phyloP scores from a whole-genome alignment of 2,113 vertebrate species.

The Damaliscus lunatus region DNA sequence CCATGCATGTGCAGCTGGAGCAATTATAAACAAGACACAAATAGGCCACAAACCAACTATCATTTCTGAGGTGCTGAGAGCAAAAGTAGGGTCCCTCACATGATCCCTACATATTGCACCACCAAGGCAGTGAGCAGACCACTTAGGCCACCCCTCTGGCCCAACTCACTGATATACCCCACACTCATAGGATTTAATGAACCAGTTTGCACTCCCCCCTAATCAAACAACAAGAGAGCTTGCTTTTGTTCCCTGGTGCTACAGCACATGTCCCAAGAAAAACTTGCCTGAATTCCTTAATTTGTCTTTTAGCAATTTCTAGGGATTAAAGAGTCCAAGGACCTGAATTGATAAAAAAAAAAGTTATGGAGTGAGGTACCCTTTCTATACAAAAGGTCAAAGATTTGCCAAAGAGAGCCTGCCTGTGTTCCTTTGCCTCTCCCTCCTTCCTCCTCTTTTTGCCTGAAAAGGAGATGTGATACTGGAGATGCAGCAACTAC shows the following conservation, averaged over 20 bases:
- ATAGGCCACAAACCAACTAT: background rate
- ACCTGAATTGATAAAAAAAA: background rate
- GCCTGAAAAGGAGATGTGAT: background rate
- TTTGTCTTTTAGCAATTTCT: background rate
- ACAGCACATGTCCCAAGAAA: background rate
- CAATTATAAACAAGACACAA: background rate
- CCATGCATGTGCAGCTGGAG: background rate
- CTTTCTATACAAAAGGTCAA: background rate
- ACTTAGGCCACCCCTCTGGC: background rate
- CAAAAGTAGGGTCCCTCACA: background rate
- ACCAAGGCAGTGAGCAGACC: background rate
- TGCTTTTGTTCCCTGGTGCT: background rate
- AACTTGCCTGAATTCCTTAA: background rate
- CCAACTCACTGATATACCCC: background rate
- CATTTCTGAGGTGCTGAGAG: background rate
- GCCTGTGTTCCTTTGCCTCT: background rate
- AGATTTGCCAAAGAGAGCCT: background rate
- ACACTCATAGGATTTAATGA: background rate
- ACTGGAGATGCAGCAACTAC: background rate
- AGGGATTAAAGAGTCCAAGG: background rate
- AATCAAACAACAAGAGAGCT: background rate
- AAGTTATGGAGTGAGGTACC: background rate
- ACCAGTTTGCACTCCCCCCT: background rate
- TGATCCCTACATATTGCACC: background rate
- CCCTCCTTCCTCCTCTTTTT: background rate